Conservation (phyloP, 2,113 vertebrate species). For the Eclectus roratus region DNA sequence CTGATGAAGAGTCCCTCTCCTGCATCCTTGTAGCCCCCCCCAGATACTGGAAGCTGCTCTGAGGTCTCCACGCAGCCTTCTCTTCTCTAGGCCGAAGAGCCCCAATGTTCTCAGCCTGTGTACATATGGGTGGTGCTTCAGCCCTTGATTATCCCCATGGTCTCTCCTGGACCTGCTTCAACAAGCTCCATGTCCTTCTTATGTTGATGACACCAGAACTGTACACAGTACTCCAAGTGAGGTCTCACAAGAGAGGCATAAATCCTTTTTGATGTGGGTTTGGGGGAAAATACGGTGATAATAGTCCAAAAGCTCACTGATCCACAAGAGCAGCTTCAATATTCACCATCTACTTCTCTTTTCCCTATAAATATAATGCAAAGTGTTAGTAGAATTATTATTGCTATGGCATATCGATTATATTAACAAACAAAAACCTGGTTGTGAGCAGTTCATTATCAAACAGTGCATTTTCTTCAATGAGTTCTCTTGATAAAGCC, state of each 20-base stretch:
- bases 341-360: neutral
- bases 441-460: neutral
- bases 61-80: neutral
- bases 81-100: neutral
- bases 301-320: neutral
- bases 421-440: neutral
- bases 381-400: neutral
- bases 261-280: neutral
- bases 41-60: neutral
- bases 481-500: neutral
- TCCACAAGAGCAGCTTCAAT: neutral
- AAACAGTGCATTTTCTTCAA: neutral
- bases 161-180: neutral
- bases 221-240: neutral
- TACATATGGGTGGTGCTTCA: neutral
- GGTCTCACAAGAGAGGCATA: neutral
- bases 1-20: neutral
- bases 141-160: neutral
- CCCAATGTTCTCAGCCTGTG: neutral
- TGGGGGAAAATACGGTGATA: neutral
- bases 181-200: neutral
- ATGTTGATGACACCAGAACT: neutral
- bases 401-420: neutral
- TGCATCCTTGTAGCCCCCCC: neutral
- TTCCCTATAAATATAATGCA: neutral